Evolutionary conservation across 2,888 invertebrate genomes (phyloP).

Genomic region (Drosophila mettleri): DNA sequence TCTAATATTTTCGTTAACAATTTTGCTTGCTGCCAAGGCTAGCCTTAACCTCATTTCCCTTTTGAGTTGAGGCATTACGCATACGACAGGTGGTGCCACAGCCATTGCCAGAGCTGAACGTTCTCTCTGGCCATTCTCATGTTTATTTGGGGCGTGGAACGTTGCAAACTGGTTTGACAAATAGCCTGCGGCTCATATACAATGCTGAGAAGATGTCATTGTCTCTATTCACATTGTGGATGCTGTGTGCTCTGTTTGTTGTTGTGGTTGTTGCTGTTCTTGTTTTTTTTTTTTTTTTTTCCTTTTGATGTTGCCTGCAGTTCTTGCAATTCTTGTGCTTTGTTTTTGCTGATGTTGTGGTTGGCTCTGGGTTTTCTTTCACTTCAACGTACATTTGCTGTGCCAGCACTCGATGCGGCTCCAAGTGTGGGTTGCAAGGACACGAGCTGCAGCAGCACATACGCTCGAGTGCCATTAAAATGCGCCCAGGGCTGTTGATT

Average conservation of each 20-base stretch:
- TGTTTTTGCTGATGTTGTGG: constrained; percentile 62
- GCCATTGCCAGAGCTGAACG: constrained; percentile 4
- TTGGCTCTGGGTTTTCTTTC: constrained; percentile 32
- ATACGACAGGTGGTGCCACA: constrained; percentile 50
- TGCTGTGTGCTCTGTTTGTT: constrained; percentile 11
- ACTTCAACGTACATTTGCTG: constrained; percentile 39
- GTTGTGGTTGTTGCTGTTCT: constrained; percentile 9
- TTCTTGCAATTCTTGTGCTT: constrained; percentile 38
- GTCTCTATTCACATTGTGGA: constrained; percentile 65
- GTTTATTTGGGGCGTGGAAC: constrained; percentile 44
- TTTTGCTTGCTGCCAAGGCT: constrained; percentile 3
- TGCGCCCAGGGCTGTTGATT: constrained; percentile 75
- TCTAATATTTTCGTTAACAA: constrained; percentile 4
- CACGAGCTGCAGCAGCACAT: constrained; percentile 65
- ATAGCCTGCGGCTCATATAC: constrained; percentile 74
- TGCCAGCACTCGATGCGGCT: constrained; percentile 19
- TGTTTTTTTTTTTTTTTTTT: constrained; percentile 35
- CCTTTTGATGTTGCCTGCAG: constrained; percentile 50
- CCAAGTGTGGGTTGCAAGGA: constrained; percentile 52
- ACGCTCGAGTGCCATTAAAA: constrained; percentile 73
- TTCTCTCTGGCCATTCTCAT: constrained; percentile 22
- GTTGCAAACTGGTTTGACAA: constrained; percentile 71
- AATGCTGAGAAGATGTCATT: constrained; percentile 75
- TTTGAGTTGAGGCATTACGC: constrained; percentile 32
- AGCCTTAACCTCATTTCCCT: constrained; percentile 60